A percentile compares a stretch with the other conserved stretches of the same genome.
Conservation (phyloP, 1,140 invertebrate species). For the Temnothorax nylanderi region DNA sequence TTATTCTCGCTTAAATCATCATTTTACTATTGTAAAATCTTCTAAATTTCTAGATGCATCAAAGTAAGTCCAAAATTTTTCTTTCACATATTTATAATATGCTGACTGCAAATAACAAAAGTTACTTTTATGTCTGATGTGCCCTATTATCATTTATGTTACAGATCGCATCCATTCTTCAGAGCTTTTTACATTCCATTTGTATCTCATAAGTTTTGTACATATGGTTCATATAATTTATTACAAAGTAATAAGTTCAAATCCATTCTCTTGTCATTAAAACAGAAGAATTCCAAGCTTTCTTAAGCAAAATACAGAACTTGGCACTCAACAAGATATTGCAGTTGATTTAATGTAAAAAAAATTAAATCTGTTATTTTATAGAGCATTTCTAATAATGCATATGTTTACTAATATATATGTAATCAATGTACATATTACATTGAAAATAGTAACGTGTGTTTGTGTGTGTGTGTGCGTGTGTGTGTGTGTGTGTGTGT, state of each 20-base stretch:
- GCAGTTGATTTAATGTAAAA: not conserved
- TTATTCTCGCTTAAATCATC: constrained; percentile 90
- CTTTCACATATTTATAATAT: constrained; percentile 19
- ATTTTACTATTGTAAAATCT: constrained; percentile 92
- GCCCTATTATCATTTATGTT: constrained; percentile 68
- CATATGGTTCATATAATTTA: constrained; percentile 93
- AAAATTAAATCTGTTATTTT: constrained; percentile 24
- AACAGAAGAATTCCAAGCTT: constrained; percentile 70
- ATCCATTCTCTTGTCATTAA: constrained; percentile 66
- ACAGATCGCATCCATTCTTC: constrained; percentile 91
- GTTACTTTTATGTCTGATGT: constrained; percentile 9
- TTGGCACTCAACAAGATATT: constrained; percentile 47
- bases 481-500: too few species aligned
- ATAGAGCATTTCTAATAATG: constrained; percentile 2
- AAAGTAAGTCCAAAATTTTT: constrained; percentile 84
- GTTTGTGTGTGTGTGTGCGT: too few species aligned
- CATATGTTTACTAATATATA: not conserved
- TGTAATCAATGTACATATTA: too few species aligned
- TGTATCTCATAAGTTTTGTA: constrained; percentile 90
- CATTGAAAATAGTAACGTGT: too few species aligned
- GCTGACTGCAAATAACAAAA: not conserved
- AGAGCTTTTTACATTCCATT: constrained; percentile 96
- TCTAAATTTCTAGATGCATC: constrained; percentile 92
- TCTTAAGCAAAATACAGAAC: constrained; percentile 59
- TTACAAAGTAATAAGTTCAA: constrained; percentile 88